Evolutionary conservation across 1,140 invertebrate genomes (phyloP).

Genomic region (Eriocheir sinensis): DNA sequence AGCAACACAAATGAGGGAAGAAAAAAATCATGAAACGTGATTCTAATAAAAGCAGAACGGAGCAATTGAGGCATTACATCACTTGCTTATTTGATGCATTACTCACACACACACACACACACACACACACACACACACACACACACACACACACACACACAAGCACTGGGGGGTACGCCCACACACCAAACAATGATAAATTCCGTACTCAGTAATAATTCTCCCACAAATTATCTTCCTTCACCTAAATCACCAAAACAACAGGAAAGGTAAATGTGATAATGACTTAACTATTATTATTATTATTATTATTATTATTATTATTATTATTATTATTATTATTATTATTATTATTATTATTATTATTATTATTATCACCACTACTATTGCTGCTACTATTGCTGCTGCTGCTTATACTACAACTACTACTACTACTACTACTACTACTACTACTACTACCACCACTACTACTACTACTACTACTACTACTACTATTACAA

Average conservation of each 20-base stretch:
- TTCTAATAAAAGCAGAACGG: neutral
- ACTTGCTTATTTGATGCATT: neutral
- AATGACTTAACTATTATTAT: no score
- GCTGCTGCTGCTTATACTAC: neutral
- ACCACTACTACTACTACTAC: neutral
- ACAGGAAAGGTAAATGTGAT: no score
- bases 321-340: no score
- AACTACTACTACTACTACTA: neutral
- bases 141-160: no score
- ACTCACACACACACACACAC: neutral
- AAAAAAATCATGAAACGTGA: neutral
- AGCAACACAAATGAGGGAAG: neutral
- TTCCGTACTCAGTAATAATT: no score
- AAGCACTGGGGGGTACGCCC: neutral
- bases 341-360: no score
- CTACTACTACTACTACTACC: neutral
- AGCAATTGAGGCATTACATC: neutral
- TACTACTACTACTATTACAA: neutral
- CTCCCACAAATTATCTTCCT: neutral
- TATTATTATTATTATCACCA: no score
- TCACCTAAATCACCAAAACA: neutral
- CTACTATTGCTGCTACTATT: no score
- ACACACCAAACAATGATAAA: neutral
- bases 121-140: slow-evolving; percentile 17
- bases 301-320: no score